Percentiles rank a stretch among this genome's conserved stretches.
phyloP scores from a whole-genome alignment of 2,797 vertebrate genomes.

The Apogon talboti region DNA sequence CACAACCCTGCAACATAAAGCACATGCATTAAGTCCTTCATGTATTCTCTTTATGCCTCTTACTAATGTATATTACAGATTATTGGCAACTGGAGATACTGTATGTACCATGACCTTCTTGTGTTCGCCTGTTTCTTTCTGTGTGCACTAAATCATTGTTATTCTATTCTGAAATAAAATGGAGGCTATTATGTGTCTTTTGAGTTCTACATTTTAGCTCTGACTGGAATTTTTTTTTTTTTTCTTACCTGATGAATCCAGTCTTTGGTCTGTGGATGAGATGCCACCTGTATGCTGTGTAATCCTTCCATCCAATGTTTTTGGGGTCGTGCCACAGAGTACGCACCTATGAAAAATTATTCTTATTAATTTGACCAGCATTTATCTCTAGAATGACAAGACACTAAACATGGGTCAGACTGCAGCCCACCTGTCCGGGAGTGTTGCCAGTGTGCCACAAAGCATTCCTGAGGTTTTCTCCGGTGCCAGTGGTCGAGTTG shows the following conservation, averaged over 20 bases:
- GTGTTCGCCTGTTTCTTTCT: not conserved
- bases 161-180: not conserved
- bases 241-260: conserved; percentile 93
- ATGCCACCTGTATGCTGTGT: conserved; percentile 98
- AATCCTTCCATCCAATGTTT: conserved; percentile 99
- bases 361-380: not conserved
- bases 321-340: conserved; percentile 98
- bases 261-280: conserved; percentile 96
- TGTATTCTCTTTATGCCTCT: not conserved
- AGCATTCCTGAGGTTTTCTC: conserved; percentile 95
- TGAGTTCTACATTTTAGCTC: not conserved
- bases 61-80: not conserved
- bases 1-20: conserved; percentile 87
- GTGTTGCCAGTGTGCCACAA: conserved; percentile 99
- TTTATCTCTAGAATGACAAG: not conserved
- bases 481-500: conserved; percentile 94
- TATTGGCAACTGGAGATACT: conserved; percentile 2
- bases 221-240: not conserved
- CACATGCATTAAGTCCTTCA: not conserved
- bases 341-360: conserved; percentile 84
- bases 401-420: not conserved
- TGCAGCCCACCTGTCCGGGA: conserved; percentile 88
- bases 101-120: not conserved
- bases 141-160: not conserved
- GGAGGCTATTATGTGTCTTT: not conserved